Base-by-base conservation (phyloP, 2,113 vertebrate species). In the Rhabdomys dilectus region DNA sequence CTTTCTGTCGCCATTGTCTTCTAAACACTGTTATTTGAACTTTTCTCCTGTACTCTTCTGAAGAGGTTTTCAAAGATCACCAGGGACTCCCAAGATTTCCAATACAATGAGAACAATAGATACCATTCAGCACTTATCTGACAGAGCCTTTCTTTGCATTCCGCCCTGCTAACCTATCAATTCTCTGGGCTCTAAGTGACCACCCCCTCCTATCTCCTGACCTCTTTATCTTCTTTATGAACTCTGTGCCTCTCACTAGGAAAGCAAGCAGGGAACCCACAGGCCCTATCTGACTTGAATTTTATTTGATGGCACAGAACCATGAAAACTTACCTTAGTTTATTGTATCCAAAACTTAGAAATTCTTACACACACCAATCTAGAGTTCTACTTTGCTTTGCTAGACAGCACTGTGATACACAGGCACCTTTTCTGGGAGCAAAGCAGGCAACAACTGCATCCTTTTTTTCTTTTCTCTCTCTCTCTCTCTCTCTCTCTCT, bases 31-130 rank as follows among this genome's bases (percentile, higher is more conserved):
- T 29, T 66, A 45, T 62, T 68, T 66, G 80, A 42, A 42, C 45
- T 91, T 94, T 84, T 45, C 39, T 91, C 53, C 36, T n/a, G 34
- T 56, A 45, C 31, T 82, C 77, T 76, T 64, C 51, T n/a, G 42
- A 80, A 95, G 68, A 91, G 64, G 12, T 48, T 96, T 78, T 77
- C 78, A 91, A 64, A 90, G 58, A 21, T 84, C 86, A 81, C 85
- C 75, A 58, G 16, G 16, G 64, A 92, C 42, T 82, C 58, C 81
- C 24, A 51, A 94, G 75, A 58, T 58, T 62, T 13, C 48, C 45
- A 53, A 15, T 58, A 91, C 73, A 96, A 91, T n/a, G 51, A 31
- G 42, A 42, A 91, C 90, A 92, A 84, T 73, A 26, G 94, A n/a
- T 29, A 10, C 53, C 31, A 62, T 64, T 85, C 64, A 36, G 19